Evolutionary conservation across 1,140 invertebrate species (phyloP), one percentile per base, ranked within the genome.

Genomic region (Augochlora pura): DNA sequence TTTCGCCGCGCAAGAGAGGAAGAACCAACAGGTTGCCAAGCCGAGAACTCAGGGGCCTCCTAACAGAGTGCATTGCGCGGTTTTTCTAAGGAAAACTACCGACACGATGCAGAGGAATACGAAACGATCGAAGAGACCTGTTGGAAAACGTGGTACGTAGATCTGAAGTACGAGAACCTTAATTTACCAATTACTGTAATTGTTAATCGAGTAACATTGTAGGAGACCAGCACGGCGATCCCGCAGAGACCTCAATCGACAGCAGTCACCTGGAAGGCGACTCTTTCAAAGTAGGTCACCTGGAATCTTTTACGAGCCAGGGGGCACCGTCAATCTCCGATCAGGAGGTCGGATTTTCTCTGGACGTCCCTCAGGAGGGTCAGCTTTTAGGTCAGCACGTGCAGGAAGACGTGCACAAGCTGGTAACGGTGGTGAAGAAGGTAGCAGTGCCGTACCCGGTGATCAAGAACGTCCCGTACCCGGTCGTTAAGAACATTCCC

Each of bases 351-450:
- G 25, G 46, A 6, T 3, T 52, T 23, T 18, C 46, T 0, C 2
- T 10, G 6, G 46, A 32, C 3, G 39, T 18, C 0, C 42, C 52
- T 0, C 27, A 64, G 6, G 38, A 75, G 16, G 60, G 49, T 21
- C 78, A 71, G 8, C 18, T 85, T 59, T 49, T 84, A 14, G 73
- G 16, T 42, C 83, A 83, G 3, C 62, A 88, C 21, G 63, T 82
- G 10, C 64, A 94, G 72, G 93, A 94, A 75, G 93, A 93, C 52
- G 86, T 92, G 3, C 90, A 94, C 49, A 95, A 95, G 86, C 91
- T 89, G 0, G 80, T 94, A 7, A 94, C 92, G 0, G 86, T 94
- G 0, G 71, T 93, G 9, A 93, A 92, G 27, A 92, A 93, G 64
- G 86, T 93, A 1, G 88, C 91, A 1, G 90, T 91, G 4, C 92